Base-by-base conservation (phyloP, 2,888 invertebrate genomes). In the Diplazon laetatorius region DNA sequence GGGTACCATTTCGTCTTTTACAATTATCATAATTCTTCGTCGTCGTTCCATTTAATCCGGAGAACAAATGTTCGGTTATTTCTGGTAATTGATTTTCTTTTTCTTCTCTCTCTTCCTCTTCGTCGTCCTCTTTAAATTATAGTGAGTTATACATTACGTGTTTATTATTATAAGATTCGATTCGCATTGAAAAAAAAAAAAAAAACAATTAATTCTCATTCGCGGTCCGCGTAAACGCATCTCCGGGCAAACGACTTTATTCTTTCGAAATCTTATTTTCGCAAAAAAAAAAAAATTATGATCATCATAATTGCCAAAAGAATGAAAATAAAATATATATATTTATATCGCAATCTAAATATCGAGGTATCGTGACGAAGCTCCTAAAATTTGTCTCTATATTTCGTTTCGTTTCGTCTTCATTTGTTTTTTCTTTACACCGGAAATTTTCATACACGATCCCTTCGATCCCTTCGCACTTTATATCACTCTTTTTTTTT, bases 131-230 rank as follows among this genome's bases (percentile, higher is more conserved):
- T 82, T 85, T 87, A 85, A 89, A 88, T 87, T 78, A 78, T 88
- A 90, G 85, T 86, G 87, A 87, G 85, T 88, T 87, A 74, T 81
- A 90, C 83, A 87, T 87, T 88, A 88, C 83, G 85, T 86, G 85
- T 72, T 71, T 89, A 86, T 87, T 88, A n/a, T 84, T 87, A 86
- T 87, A 85, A n/a, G 82, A 85, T 85, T 83, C 83, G 75, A 80
- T 57, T 87, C 83, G 85, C 83, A 85, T 87, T 85, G 86, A 88
- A 85, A 82, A 88, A n/a, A n/a, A n/a, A n/a, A n/a, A n/a, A n/a
- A n/a, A n/a, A n/a, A n/a, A n/a, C n/a, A n/a, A n/a, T n/a, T n/a
- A 88, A 85, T 87, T 85, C 78, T 80, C 85, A 85, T 83, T 81
- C 81, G 66, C 78, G 68, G 30, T 50, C 30, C 63, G 57, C 8